Evolutionary conservation across 2,113 vertebrate genomes (phyloP).

Genomic region (Rissa tridactyla): DNA sequence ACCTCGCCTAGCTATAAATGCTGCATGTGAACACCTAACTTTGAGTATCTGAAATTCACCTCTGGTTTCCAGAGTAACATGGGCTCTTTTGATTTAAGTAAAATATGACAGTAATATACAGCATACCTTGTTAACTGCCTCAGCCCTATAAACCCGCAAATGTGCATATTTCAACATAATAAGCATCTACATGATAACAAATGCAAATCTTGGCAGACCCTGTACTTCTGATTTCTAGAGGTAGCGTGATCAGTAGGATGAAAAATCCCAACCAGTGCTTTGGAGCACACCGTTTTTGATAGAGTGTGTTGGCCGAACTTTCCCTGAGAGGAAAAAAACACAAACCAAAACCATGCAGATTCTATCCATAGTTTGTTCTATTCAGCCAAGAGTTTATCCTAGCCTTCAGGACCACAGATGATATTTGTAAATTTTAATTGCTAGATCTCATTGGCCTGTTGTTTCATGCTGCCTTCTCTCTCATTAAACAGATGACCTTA

Average conservation of each 20-base stretch:
- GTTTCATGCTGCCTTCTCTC: not conserved
- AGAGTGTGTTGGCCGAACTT: not conserved
- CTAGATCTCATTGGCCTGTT: not conserved
- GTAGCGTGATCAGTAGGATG: not conserved
- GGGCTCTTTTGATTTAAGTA: not conserved
- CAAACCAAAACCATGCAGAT: not conserved
- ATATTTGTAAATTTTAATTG: not conserved
- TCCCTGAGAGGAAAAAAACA: rapidly evolving
- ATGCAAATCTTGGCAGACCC: not conserved
- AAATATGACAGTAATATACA: not conserved
- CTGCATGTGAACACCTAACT: not conserved
- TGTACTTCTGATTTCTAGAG: not conserved
- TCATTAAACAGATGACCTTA: not conserved
- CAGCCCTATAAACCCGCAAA: not conserved
- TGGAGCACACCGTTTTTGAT: not conserved
- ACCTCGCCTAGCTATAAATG: not conserved
- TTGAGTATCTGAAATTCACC: not conserved
- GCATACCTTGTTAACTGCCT: not conserved
- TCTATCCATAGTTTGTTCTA: not conserved
- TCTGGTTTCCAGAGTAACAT: not conserved
- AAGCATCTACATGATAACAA: not conserved
- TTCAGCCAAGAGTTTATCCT: not conserved
- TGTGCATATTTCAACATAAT: not conserved
- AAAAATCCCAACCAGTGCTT: not conserved
- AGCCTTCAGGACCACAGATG: not conserved